phyloP scores from a whole-genome alignment of 2,888 invertebrate species.

The Vanessa cardui region DNA sequence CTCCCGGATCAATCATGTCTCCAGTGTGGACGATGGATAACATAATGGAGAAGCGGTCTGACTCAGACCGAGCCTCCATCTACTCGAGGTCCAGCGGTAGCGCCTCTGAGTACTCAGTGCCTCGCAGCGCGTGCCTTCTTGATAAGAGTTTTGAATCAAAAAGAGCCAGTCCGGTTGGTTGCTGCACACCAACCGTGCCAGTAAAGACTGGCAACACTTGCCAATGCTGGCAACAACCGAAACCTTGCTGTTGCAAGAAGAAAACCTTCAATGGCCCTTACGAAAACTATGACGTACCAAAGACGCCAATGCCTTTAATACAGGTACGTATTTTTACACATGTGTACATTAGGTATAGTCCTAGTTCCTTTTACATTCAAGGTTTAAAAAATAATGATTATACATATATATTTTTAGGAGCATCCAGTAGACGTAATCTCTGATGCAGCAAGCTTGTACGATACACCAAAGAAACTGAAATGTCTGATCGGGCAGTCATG shows the following conservation, averaged over 20 bases:
- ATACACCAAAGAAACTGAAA: constrained; percentile 89
- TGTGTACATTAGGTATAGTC: too few species aligned
- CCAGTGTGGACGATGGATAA: constrained; percentile 84
- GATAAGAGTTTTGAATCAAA: constrained; percentile 80
- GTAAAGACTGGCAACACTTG: constrained; percentile 73
- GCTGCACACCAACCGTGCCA: constrained; percentile 83
- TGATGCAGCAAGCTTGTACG: constrained; percentile 84
- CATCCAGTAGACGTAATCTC: constrained; percentile 64
- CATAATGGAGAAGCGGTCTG: constrained; percentile 73
- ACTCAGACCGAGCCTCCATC: constrained; percentile 85
- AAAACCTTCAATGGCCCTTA: constrained; percentile 83
- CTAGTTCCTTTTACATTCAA: too few species aligned
- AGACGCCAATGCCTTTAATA: constrained; percentile 83
- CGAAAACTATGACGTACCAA: constrained; percentile 92
- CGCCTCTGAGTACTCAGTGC: constrained; percentile 86
- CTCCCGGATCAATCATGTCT: constrained; percentile 77
- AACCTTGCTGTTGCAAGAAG: constrained; percentile 68
- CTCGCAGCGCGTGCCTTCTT: constrained; percentile 69
- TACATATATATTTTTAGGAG: constrained; percentile 61
- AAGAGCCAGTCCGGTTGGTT: constrained; percentile 67
- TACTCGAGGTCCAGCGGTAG: constrained; percentile 86
- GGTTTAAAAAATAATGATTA: neutral
- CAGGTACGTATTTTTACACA: constrained; percentile 54
- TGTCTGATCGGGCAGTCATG: constrained; percentile 85
- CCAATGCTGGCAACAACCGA: constrained; percentile 71